phyloP scores from a whole-genome alignment of 2,113 vertebrate genomes.

The Phyllopteryx taeniolatus region DNA sequence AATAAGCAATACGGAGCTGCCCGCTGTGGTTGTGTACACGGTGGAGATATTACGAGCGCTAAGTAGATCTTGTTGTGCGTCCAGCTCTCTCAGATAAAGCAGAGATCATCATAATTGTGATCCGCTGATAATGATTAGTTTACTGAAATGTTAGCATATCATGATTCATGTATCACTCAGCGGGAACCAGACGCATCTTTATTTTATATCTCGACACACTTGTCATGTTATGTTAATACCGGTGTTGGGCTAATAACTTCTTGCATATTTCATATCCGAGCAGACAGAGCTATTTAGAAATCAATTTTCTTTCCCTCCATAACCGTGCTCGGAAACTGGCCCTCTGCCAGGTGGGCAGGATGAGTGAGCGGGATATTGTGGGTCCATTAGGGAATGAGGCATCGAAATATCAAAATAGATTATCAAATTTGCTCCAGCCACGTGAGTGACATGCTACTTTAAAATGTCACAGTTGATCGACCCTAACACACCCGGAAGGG shows the following conservation, averaged over 20 bases:
- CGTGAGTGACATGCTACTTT: constrained; percentile 7
- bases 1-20: constrained; percentile 31
- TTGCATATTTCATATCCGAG: constrained; percentile 58
- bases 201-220: constrained; percentile 51
- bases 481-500: not conserved
- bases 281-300: constrained; percentile 62
- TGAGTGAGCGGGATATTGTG: constrained; percentile 16
- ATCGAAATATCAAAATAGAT: constrained; percentile 10
- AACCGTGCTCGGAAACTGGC: constrained; percentile 50
- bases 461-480: constrained; percentile 4
- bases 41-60: constrained; percentile 27
- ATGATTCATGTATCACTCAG: constrained; percentile 21
- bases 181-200: constrained; percentile 37
- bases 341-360: constrained; percentile 47
- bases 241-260: constrained; percentile 49
- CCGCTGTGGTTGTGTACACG: constrained; percentile 17
- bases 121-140: constrained; percentile 27
- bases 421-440: not conserved
- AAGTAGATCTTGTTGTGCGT: constrained; percentile 10
- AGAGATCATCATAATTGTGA: constrained; percentile 25
- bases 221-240: constrained; percentile 59
- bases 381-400: constrained; percentile 42
- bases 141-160: constrained; percentile 35
- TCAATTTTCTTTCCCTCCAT: constrained; percentile 67
- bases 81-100: constrained; percentile 28